These are phyloP conservation scores for Ophioninae sp. DNA, from an alignment of 2,888 invertebrate genomes.

Conservation along the genomic window DNA sequence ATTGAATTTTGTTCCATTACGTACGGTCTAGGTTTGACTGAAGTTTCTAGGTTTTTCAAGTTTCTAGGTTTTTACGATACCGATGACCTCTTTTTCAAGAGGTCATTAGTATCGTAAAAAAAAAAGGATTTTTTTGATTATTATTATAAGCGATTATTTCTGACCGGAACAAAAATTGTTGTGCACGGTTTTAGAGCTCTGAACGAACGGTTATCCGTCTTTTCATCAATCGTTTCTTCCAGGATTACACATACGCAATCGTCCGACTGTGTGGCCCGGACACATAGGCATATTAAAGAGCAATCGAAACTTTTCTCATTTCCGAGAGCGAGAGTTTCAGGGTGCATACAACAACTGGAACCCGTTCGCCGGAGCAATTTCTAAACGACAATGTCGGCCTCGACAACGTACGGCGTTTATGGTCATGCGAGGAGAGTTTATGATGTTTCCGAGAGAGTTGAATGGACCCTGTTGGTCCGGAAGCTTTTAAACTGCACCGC, in stretches of 20 bases:
- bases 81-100: no score
- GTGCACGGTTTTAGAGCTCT: neutral
- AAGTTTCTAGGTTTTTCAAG: no score
- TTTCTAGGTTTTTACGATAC: no score
- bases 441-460: neutral
- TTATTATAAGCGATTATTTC: neutral
- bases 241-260: slow-evolving; percentile 2
- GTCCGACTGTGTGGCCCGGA: slow-evolving; percentile 7
- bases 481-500: neutral
- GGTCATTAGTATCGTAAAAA: no score
- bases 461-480: neutral
- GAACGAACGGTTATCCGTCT: neutral
- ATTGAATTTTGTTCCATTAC: no score
- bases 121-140: neutral
- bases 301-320: slow-evolving; percentile 32
- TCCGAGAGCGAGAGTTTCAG: slow-evolving; percentile 16
- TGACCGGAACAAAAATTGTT: neutral
- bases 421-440: neutral
- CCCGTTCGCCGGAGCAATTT: slow-evolving; percentile 13
- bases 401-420: slow-evolving; percentile 8
- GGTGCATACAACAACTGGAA: neutral
- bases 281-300: slow-evolving; percentile 8
- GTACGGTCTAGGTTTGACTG: no score
- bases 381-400: slow-evolving; percentile 18
- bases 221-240: slow-evolving; percentile 8